Base-by-base conservation (phyloP, 2,797 vertebrate species). In the Erpetoichthys calabaricus region DNA sequence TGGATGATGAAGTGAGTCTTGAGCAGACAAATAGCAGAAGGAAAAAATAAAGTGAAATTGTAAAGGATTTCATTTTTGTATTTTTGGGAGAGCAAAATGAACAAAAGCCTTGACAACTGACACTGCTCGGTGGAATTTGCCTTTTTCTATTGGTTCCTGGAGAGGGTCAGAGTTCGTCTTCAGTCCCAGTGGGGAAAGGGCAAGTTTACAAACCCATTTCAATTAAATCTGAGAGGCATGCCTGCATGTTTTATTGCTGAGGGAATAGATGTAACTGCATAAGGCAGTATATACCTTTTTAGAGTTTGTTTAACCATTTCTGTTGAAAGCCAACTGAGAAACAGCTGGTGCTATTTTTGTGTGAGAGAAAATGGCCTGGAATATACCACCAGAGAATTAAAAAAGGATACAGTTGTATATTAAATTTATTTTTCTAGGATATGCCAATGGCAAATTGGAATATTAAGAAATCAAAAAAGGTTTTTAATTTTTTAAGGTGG, bases 151-250 rank as follows among this genome's bases (percentile, higher is more conserved):
- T 79, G 76, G 74, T 73, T 83, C 73, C 71, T 75, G 64, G 71
- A 71, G 72, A 75, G 73, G 76, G 79, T 87, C 84, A 83, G 74
- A 87, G 78, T 76, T 86, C 82, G 80, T 79, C 76, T 80, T 82
- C 68, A 67, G 76, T 83, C 79, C 75, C 71, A 64, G 60, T 7
- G 75, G 74, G 70, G 75, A 79, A 81, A 83, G 81, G 72, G 67
- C 61, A 10, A 76, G 77, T 80, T 77, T 81, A 77, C 80, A 74
- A 81, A 84, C 81, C 75, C 75, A 62, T 86, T 87, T 87, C 82
- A 81, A 84, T 89, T 84, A 86, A 84, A 80, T 79, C 72, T 79
- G 79, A 80, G 80, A 75, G 68, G 61, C 76, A 73, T 73, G 74
- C 72, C 76, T 73, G 63, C 77, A 73, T 73, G 71, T 63, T 72